Conservation (phyloP, 2,113 vertebrate species). For the Pollimyrus isidori region DNA sequence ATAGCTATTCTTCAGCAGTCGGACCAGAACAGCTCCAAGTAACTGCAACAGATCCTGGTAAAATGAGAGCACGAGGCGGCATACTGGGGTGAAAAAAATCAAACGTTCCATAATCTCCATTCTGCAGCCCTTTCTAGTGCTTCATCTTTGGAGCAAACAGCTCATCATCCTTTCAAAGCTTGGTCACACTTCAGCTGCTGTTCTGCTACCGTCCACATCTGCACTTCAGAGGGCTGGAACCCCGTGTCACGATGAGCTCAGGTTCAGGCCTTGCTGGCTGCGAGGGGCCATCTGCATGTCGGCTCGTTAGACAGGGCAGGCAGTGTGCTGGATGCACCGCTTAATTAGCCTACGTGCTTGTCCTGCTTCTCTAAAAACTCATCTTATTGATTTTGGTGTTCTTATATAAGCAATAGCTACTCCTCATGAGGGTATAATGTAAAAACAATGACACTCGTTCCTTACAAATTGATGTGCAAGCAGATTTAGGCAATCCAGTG, state of each 20-base stretch:
- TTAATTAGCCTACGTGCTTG: slow-evolving; percentile 3
- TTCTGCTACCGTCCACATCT: not conserved
- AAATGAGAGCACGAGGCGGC: not conserved
- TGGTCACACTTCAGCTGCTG: slow-evolving; percentile 16
- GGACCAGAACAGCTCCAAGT: not conserved
- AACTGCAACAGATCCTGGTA: not conserved
- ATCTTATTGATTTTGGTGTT: not conserved
- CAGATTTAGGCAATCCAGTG: not conserved
- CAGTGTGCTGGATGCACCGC: not conserved
- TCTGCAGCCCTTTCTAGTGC: slow-evolving; percentile 7
- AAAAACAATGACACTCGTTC: not conserved
- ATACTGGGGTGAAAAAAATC: not conserved
- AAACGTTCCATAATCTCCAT: not conserved
- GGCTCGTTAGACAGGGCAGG: not conserved
- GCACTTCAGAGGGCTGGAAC: not conserved
- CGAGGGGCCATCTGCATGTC: not conserved
- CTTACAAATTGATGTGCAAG: not conserved
- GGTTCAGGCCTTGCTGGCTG: not conserved
- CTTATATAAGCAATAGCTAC: not conserved
- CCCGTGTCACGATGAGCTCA: not conserved
- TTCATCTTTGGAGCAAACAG: slow-evolving; percentile 7
- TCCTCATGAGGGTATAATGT: not conserved
- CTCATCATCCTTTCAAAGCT: slow-evolving; percentile 1
- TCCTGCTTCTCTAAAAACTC: not conserved
- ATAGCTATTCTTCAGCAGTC: slow-evolving; percentile 15